Evolutionary conservation across 2,888 invertebrate genomes (phyloP).

Genomic region (Toxonevra muliebris): DNA sequence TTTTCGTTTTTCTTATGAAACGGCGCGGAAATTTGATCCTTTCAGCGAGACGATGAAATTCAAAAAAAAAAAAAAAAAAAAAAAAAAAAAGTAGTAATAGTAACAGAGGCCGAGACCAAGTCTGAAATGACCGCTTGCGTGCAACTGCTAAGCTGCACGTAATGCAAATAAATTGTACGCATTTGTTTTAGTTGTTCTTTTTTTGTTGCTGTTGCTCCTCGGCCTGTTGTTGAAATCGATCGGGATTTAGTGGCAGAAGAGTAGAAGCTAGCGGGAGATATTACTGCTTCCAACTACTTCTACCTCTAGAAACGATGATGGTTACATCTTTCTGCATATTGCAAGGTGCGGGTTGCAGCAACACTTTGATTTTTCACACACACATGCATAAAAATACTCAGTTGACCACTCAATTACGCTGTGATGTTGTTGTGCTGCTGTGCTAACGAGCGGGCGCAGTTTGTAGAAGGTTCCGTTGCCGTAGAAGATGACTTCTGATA

Average conservation of each 20-base stretch:
- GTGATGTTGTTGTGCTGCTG: too few species aligned
- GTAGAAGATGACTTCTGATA: too few species aligned
- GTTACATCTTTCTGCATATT: not conserved
- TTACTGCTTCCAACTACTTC: too few species aligned
- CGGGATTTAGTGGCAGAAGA: not conserved
- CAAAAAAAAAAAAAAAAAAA: not conserved
- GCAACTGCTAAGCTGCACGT: slow-evolving; percentile 44
- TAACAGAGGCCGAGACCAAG: too few species aligned
- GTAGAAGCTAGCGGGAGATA: slow-evolving; percentile 1
- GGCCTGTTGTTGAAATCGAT: slow-evolving; percentile 18
- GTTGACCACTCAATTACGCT: too few species aligned
- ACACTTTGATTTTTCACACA: too few species aligned
- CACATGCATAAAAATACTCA: too few species aligned
- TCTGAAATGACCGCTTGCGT: slow-evolving; percentile 37
- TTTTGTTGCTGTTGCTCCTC: slow-evolving; percentile 23
- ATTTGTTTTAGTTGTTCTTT: slow-evolving; percentile 27
- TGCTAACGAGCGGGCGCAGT: too few species aligned
- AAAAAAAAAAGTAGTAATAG: too few species aligned
- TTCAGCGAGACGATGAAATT: slow-evolving; percentile 18
- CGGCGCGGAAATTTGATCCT: slow-evolving; percentile 32
- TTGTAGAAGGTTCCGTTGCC: too few species aligned
- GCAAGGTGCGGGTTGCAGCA: too few species aligned
- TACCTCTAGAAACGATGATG: not conserved
- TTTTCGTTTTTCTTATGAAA: not conserved
- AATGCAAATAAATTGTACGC: slow-evolving; percentile 46